phyloP scores from a whole-genome alignment of 1,140 invertebrate species.

The Penaeus indicus region DNA sequence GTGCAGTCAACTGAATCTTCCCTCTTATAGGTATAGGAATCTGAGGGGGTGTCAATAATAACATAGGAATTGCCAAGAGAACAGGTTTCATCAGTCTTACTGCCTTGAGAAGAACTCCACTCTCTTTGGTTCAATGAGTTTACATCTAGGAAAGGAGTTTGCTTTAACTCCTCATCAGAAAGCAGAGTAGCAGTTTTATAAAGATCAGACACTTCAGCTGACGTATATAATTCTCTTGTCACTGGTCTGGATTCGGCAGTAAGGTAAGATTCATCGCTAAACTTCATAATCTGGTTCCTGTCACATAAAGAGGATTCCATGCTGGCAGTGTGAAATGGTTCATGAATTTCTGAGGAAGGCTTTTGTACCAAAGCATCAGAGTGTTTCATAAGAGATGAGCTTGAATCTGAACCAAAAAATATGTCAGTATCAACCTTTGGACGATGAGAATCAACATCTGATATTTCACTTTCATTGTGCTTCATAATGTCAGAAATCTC shows the following conservation, averaged over 20 bases:
- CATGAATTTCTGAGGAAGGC: not conserved
- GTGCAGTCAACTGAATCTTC: constrained; percentile 43
- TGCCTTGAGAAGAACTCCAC: too few relatives aligned
- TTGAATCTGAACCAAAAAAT: constrained; percentile 39
- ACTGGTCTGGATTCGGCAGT: constrained; percentile 2
- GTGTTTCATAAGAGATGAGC: not conserved
- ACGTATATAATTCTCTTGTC: too few relatives aligned
- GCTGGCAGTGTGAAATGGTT: not conserved
- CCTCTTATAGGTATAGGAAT: constrained; percentile 32
- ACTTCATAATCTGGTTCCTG: not conserved
- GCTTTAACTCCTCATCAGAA: too few relatives aligned
- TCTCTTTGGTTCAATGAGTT: too few relatives aligned
- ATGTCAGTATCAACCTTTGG: constrained; percentile 41
- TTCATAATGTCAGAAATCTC: constrained; percentile 45
- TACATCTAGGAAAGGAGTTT: too few relatives aligned
- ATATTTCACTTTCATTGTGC: constrained; percentile 1
- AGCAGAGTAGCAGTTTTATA: not conserved
- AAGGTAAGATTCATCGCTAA: constrained; percentile 32
- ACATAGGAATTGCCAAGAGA: not conserved
- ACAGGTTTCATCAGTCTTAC: not conserved
- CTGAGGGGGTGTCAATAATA: constrained; percentile 2
- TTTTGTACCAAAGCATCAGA: not conserved
- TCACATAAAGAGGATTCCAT: constrained; percentile 2
- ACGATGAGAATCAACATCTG: not conserved
- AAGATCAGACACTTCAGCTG: not conserved